Conservation (phyloP, 2,888 invertebrate genomes). For the Nasonia oneida region DNA sequence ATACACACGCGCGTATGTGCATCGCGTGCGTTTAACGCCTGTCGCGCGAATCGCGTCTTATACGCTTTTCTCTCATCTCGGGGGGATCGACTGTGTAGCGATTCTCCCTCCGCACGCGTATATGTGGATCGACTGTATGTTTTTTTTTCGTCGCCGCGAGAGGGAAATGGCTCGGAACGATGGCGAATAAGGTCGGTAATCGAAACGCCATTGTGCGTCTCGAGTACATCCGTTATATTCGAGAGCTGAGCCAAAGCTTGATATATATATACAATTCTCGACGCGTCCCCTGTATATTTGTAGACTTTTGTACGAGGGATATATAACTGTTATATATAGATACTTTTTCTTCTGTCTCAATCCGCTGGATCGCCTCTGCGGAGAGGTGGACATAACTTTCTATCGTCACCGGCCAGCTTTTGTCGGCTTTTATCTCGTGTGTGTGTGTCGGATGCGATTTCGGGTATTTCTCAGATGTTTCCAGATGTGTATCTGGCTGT, state of each 20-base stretch:
- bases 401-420: background rate
- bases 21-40: background rate
- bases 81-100: no score
- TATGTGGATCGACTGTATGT: no score
- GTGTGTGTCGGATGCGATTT: background rate
- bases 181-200: constrained; percentile 26
- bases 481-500: background rate
- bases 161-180: background rate
- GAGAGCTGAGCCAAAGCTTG: background rate
- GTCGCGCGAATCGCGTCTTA: background rate
- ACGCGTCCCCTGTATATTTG: background rate
- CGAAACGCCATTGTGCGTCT: background rate
- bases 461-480: background rate
- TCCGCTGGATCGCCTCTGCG: no score
- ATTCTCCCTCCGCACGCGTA: no score
- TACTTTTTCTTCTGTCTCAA: background rate
- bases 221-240: constrained; percentile 5
- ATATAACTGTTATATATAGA: no score
- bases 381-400: background rate
- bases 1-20: background rate
- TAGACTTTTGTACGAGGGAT: background rate
- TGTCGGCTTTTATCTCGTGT: background rate
- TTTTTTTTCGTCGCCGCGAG: background rate
- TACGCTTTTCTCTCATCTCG: no score
- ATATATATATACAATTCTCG: background rate